Base-by-base conservation (phyloP, 2,797 vertebrate species). In the Malacoraja senta region DNA sequence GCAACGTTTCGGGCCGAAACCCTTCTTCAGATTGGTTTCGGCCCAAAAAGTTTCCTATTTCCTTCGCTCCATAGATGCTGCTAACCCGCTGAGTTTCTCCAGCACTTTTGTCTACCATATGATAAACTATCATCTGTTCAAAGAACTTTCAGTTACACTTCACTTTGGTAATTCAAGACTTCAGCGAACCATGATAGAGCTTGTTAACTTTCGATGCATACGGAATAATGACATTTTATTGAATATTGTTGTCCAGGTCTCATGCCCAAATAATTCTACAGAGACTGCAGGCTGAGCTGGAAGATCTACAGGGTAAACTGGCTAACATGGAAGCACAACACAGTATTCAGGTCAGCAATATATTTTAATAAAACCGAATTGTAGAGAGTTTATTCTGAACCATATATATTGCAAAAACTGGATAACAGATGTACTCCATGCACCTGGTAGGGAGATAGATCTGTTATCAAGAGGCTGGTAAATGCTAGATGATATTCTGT, bases 201-300 rank as follows among this genome's bases (percentile, higher is more conserved):
- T 44, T 77, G 9, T 61, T n/a, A 77, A n/a, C 9, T 19, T 65
- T 68, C 29, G 4, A 65, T 29, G 3, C 17, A 68, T 8, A 13
- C 44, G 0, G 6, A 58, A 26, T 83, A n/a, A 32, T 19, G 17
- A 32, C 63, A 90, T 0, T 53, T 19, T 10, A n/a, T 15, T 90
- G 32, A 32, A 68, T 38, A 13, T 81, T 88, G 32, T 2, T 93
- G 71, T 93, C 38, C 93, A 97, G 97, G 94, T 94, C 94, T 74
- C 94, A 96, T 19, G 94, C 93, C 92, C 95, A 96, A 32, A 95
- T 95, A 78, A 94, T 94, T 77, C 94, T 96, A 8, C 95, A 96
- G 94, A 96, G 93, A 72, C 95, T 97, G 13, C 96, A 97, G 93
- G 94, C 93, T 1, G 96, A 97, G 93, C 93, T 96, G 94, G 95